Conservation (phyloP, 2,113 vertebrate species). For the Opisthocomus hoazin region DNA sequence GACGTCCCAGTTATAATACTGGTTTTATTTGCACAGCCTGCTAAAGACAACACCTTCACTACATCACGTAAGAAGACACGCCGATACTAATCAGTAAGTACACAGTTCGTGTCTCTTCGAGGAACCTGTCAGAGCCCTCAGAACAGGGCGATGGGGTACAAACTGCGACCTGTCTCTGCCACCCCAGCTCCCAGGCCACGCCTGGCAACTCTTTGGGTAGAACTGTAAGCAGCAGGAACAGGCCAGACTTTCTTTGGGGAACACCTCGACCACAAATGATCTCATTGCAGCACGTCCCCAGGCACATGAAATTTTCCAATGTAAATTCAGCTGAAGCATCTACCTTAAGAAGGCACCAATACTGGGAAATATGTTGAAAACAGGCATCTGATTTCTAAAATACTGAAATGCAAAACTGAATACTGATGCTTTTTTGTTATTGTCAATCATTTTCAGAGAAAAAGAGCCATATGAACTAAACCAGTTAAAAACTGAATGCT, state of each 20-base stretch:
- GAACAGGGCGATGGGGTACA: neutral
- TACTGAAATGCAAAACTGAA: neutral
- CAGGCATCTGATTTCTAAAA: neutral
- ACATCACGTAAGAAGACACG: neutral
- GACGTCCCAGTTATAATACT: neutral
- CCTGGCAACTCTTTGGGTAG: neutral
- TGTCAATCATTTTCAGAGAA: neutral
- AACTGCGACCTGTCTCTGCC: neutral
- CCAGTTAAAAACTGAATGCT: neutral
- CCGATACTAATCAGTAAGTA: neutral
- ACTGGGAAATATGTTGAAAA: neutral
- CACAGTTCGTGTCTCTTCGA: accelerated
- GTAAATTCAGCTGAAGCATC: neutral
- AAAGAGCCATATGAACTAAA: neutral
- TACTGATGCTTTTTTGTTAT: neutral
- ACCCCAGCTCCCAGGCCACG: neutral
- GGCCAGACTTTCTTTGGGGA: neutral
- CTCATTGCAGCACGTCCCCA: neutral
- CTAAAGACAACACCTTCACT: neutral
- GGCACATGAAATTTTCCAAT: neutral
- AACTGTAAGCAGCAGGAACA: neutral
- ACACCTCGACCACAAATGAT: neutral
- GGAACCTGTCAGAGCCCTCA: neutral
- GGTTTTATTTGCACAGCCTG: neutral
- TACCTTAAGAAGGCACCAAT: neutral